Evolutionary conservation across 2,888 invertebrate species (phyloP), one percentile per base, ranked within the genome.

Genomic region (Dromius quadrimaculatus): DNA sequence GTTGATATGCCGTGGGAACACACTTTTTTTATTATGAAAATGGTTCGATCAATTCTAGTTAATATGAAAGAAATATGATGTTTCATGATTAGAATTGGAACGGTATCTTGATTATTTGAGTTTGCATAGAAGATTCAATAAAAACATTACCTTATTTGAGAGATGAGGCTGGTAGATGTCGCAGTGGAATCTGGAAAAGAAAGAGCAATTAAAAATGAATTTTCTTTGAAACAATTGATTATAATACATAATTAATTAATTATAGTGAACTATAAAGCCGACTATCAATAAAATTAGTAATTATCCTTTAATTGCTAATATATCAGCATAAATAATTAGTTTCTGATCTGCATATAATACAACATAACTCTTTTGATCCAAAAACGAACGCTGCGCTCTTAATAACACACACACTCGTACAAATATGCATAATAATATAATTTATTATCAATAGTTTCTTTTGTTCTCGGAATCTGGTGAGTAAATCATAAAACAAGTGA

Each of bases 401-500:
- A 47, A 22, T 23, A 32, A 15, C 15, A 9, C 8, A 57, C n/a
- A 32, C 34, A 23, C 23, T n/a, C n/a, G 19, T 1, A 50, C 57
- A 57, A 6, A 57, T 34, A 23, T 17, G 9, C 13, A 2, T 6
- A 6, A 9, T 13, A 15, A 22, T 59, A 34, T 59, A 36, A 59
- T 59, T 59, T 59, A 59, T 59, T 36, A 59, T 59, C 34, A 17
- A 47, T n/a, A 34, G 38, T 59, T 36, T 36, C 59, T 34, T 36
- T 59, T 59, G 59, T 59, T 59, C 38, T 59, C 59, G 59, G 59
- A 59, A 59, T 38, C 36, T 22, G 2, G 59, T 22, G 19, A 47
- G 36, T 28, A 59, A 59, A 59, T 59, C 59, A 59, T 36, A 59
- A 36, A 38, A 59, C 22, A 59, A 59, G 59, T 59, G 59, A 59